phyloP scores from a whole-genome alignment of 2,888 invertebrate genomes.

The Marronus borbonicus region DNA sequence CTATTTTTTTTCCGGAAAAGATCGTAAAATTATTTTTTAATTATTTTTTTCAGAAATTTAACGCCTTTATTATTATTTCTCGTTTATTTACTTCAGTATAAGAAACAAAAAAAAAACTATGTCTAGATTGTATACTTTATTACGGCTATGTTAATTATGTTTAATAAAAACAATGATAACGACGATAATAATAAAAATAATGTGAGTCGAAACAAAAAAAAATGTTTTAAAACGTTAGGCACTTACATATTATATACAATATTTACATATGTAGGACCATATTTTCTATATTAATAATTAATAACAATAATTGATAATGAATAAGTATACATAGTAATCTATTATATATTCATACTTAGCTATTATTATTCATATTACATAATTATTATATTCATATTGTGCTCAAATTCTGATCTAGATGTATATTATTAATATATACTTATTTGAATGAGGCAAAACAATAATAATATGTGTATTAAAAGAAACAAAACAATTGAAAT shows the following conservation, averaged over 20 bases:
- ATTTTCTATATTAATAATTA: conserved; percentile 36
- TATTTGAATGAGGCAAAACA: conserved; percentile 55
- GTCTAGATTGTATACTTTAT: neutral
- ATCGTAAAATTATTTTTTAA: neutral
- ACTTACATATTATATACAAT: neutral
- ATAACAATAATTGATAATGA: too few relatives aligned
- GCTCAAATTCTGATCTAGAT: conserved; percentile 56
- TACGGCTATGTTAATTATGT: neutral
- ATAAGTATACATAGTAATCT: conserved; percentile 25
- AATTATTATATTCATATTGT: conserved; percentile 55
- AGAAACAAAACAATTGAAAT: neutral
- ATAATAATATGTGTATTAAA: conserved; percentile 46
- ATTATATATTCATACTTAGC: conserved; percentile 32
- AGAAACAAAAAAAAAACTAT: too few relatives aligned
- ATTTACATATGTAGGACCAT: conserved; percentile 32
- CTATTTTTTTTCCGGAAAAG: neutral
- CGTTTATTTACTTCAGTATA: too few relatives aligned
- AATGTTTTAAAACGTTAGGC: neutral
- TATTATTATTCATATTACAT: conserved; percentile 38
- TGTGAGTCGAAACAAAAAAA: conserved; percentile 8
- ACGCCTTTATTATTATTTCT: too few relatives aligned
- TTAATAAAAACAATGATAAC: neutral
- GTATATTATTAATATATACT: conserved; percentile 47
- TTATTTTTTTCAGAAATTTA: neutral
- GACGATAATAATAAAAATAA: neutral